phyloP scores from a whole-genome alignment of 2,888 invertebrate species.

The Tethea ocularis region DNA sequence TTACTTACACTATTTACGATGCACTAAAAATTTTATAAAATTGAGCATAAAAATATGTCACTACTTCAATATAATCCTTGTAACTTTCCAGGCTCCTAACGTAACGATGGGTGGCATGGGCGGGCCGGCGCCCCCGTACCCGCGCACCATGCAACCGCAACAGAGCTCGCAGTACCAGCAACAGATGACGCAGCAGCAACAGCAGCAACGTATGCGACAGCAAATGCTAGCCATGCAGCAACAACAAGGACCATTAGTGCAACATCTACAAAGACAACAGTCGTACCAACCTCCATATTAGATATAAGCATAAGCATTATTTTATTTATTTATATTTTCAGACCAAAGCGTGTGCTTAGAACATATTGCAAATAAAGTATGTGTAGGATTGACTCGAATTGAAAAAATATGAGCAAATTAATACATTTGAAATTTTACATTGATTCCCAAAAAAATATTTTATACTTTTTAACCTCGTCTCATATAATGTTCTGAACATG shows the following conservation, averaged over 20 bases:
- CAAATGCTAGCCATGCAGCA: constrained; percentile 88
- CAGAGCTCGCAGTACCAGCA: constrained; percentile 86
- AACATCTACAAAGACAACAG: constrained; percentile 75
- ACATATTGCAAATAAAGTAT: background rate
- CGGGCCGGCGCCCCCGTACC: constrained; percentile 92
- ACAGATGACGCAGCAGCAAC: constrained; percentile 79
- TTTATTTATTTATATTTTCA: background rate
- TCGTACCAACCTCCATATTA: constrained; percentile 74
- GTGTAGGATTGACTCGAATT: no score
- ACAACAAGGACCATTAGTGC: constrained; percentile 83
- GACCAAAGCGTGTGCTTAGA: constrained; percentile 5
- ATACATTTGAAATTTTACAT: no score
- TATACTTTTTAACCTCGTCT: background rate
- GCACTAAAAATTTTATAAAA: background rate
- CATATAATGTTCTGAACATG: background rate
- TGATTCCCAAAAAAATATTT: background rate
- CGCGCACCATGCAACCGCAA: constrained; percentile 83
- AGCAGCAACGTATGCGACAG: constrained; percentile 86
- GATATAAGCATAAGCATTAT: constrained; percentile 8
- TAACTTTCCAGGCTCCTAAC: constrained; percentile 87
- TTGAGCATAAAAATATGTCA: background rate
- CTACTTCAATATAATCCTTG: background rate
- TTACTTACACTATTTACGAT: no score
- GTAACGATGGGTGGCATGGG: constrained; percentile 93
- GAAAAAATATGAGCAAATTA: background rate